Percentiles rank a stretch among this genome's conserved stretches.
Evolutionary conservation across 1,140 invertebrate species (phyloP).

Genomic region (Cotesia vestalis): DNA sequence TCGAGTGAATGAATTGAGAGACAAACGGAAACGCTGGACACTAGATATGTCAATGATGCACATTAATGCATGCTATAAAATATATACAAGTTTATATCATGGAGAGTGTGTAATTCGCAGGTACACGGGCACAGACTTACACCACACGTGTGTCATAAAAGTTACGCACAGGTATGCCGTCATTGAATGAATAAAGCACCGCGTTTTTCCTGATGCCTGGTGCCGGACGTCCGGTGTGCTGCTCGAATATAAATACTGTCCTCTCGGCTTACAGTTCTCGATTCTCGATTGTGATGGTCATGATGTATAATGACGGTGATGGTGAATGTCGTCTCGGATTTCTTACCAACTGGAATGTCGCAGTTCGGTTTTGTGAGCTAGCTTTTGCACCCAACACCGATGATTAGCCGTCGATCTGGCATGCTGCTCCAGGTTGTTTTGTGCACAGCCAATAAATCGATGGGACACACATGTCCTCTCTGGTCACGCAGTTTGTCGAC

Average conservation of each 20-base stretch:
- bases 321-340: not conserved
- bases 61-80: not conserved
- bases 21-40: conserved; percentile 9
- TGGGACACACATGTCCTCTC: conserved; percentile 29
- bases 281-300: not conserved
- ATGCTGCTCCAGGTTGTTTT: not conserved
- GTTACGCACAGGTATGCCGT: conserved; percentile 21
- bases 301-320: not conserved
- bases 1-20: conserved; percentile 19
- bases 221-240: conserved; percentile 54
- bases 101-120: no score
- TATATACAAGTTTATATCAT: not conserved
- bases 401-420: not conserved
- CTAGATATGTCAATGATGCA: conserved; percentile 11
- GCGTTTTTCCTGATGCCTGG: conserved; percentile 42
- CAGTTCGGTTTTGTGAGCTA: no score
- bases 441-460: conserved; percentile 20
- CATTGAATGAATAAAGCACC: conserved; percentile 29
- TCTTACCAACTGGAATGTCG: not conserved
- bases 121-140: no score
- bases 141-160: not conserved
- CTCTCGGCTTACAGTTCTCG: not conserved
- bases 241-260: conserved; percentile 50
- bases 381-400: conserved; percentile 11
- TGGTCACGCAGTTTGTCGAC: not conserved